phyloP scores from a whole-genome alignment of 2,113 vertebrate species.

The Copsychus sechellarum region DNA sequence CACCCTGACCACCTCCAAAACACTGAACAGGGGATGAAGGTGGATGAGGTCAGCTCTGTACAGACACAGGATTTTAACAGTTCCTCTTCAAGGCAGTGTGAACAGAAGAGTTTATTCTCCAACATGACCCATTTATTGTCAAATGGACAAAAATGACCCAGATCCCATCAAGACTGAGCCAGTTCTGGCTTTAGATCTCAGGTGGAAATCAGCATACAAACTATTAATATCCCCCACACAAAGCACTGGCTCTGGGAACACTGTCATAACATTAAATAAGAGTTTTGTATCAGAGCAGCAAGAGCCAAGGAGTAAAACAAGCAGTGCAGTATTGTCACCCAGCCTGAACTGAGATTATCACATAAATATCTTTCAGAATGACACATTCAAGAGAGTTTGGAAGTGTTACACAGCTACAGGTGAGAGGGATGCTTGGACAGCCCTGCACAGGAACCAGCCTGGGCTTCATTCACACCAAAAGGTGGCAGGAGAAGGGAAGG shows the following conservation, averaged over 20 bases:
- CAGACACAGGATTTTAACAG: background rate
- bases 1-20: background rate
- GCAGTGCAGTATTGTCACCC: background rate
- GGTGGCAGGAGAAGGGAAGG: background rate
- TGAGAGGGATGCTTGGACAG: background rate
- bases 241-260: background rate
- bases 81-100: background rate
- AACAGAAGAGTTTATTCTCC: background rate
- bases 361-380: background rate
- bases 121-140: background rate
- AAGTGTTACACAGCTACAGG: background rate
- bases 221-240: background rate
- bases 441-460: background rate
- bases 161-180: background rate
- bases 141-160: background rate
- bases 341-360: background rate
- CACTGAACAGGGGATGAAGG: background rate
- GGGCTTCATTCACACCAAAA: background rate
- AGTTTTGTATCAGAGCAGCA: background rate
- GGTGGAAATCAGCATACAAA: background rate
- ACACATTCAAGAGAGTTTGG: background rate
- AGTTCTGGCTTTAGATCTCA: background rate
- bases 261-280: background rate
- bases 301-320: background rate
- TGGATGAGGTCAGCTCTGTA: background rate